Evolutionary conservation across 2,797 vertebrate species (phyloP), one percentile per base, ranked within the genome.

Genomic region (Protonibea diacanthus): DNA sequence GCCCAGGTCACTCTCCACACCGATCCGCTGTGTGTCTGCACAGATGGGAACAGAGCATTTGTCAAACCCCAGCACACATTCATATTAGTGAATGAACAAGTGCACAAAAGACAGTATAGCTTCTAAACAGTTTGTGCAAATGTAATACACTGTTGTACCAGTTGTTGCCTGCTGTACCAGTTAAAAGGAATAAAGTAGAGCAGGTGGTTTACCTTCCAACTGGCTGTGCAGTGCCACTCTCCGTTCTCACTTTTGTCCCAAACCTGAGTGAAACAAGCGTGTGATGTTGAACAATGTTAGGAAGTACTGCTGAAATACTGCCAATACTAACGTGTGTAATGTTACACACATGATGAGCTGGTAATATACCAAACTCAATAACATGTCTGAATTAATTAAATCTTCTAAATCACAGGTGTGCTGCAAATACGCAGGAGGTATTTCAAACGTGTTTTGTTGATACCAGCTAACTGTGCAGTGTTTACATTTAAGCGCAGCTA

Each of bases 1-100:
- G 98, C 98, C 97, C 98, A 99, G 0, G 98, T 99, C 80, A 99
- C 98, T 71, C 98, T 95, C 98, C 98, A 99, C 44, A 99, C 98
- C 0, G 98, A 99, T 29, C 98, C 97, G 80, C 98, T 99, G 33
- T 99, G 98, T 0, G 97, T 99, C 97, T 99, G 80, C 29, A 62
- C 17, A 62, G 17, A 63, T 67, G 2, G 73, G 7, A 56, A 13
- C 49, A 15, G 0, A 48, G 7, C 1, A 6, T 49, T 27, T 21
- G 12, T 40, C 52, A 58, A 25, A 47, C 2, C 8, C 17, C 1
- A 33, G 25, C 18, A 49, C 42, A n/a, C 1, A 64, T 17, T 6
- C 18, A 15, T 23, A 63, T 38, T 13, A 42, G 5, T 33, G 27
- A 33, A 42, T 57, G 15, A 1, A 51, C 25, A 10, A 38, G 0